Base-by-base conservation (phyloP, 2,113 vertebrate species). In the Centropristis striata region DNA sequence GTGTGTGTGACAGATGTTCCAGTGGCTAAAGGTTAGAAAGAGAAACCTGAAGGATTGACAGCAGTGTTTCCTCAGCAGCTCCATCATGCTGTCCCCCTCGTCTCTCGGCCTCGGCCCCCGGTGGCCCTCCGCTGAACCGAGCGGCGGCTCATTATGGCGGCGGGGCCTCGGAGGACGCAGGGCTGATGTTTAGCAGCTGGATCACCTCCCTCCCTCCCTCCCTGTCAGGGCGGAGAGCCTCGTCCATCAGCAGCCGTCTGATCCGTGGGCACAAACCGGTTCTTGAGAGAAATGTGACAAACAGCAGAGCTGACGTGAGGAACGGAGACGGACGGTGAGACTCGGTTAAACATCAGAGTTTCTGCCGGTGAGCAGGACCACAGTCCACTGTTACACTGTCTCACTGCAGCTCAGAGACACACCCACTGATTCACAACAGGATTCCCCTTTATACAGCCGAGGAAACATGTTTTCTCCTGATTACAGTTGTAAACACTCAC, bases 211-310 rank as follows among this genome's bases (percentile, higher is more conserved):
- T 65, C 74, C 68, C 80, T 80, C 32, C 9, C 4, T 10, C 6
- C 5, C 88, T 75, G 88, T 74, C 60, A 54, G 71, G 75, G 71
- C 64, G 13, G 27, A 57, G 80, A 70, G 66, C 72, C n/a, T 86
- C 88, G 84, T 86, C 86, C 80, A 90, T 86, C 83, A 79, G 69
- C 75, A 83, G 85, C 81, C 63, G 82, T 82, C 84, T 77, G 81
- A 47, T 39, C 72, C 63, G 61, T 54, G 64, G 71, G 21, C 37
- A 60, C 64, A 63, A 76, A 39, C 42, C 32, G 65, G 75, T 61
- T 71, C 54, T 37, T 78, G 66, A 55, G 59, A 75, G 64, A 75
- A 80, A 57, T 76, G 12, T 55, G 61, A 82, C 18, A 75, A 60
- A 76, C 42, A 57, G 36, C n/a, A n/a, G n/a, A 67, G 57, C 50